phyloP scores from a whole-genome alignment of 2,888 invertebrate genomes.

The Spicauda simplicius region DNA sequence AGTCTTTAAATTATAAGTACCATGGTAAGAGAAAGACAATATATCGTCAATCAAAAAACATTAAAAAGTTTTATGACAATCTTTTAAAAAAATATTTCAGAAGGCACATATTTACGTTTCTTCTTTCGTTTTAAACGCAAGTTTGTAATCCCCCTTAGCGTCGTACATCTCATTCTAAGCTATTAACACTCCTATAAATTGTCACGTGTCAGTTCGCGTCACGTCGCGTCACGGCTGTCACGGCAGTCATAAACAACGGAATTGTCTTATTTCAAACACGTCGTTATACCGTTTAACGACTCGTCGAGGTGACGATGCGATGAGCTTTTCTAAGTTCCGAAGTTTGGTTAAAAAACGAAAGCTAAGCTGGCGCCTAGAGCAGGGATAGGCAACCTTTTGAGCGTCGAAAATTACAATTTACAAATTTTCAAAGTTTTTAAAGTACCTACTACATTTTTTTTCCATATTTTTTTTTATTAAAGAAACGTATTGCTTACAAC shows the following conservation, averaged over 20 bases:
- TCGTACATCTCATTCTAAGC: conserved; percentile 26
- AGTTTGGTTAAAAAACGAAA: conserved; percentile 4
- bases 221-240: conserved; percentile 44
- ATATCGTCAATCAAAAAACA: no score
- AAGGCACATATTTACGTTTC: no score
- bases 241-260: conserved; percentile 42
- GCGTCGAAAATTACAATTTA: no score
- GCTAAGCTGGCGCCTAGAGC: conserved; percentile 6
- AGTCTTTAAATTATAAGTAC: no score
- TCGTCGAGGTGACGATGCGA: conserved; percentile 38
- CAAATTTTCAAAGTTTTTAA: no score
- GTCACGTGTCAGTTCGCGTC: conserved; percentile 44
- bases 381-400: no score
- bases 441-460: no score
- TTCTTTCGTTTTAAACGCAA: neutral
- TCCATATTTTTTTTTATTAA: no score
- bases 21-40: no score
- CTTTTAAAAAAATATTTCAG: no score
- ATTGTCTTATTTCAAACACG: conserved; percentile 41
- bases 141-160: conserved; percentile 12
- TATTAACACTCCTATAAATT: conserved; percentile 46
- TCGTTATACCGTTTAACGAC: conserved; percentile 41
- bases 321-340: conserved; percentile 11
- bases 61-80: no score
- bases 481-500: no score